A percentile compares a stretch with the other conserved stretches of the same genome.
phyloP scores from a whole-genome alignment of 2,113 vertebrate species.

The Talpa occidentalis region DNA sequence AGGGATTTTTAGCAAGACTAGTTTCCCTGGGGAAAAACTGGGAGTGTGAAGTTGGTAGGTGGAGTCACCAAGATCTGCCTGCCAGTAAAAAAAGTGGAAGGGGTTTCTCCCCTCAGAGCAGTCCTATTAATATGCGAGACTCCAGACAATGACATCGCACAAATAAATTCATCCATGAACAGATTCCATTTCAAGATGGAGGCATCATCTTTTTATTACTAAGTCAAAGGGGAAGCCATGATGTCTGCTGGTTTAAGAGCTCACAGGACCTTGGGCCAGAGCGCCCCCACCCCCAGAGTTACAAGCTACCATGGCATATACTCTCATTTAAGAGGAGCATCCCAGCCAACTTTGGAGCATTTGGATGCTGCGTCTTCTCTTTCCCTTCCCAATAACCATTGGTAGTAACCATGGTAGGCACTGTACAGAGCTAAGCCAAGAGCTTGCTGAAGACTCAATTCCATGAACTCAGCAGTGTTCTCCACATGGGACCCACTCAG shows the following conservation, averaged over 20 bases:
- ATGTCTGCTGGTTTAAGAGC: background rate
- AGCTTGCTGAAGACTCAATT: background rate
- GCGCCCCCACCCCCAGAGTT: background rate
- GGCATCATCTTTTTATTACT: background rate
- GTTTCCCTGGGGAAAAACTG: constrained; percentile 4
- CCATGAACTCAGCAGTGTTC: background rate
- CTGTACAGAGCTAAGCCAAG: background rate
- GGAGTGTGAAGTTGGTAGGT: background rate
- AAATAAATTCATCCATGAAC: background rate
- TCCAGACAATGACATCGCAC: background rate
- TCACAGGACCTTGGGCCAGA: background rate
- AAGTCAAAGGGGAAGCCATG: background rate
- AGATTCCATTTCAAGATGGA: background rate
- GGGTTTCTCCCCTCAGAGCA: background rate
- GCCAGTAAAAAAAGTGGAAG: background rate
- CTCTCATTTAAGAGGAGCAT: background rate
- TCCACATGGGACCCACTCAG: background rate
- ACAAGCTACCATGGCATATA: background rate
- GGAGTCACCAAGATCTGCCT: background rate
- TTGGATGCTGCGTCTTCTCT: background rate
- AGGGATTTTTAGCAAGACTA: background rate
- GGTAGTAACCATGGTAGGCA: background rate
- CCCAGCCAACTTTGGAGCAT: background rate
- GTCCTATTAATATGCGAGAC: background rate
- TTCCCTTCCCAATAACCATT: background rate